Base-by-base conservation (phyloP, 2,888 invertebrate genomes). In the Shargacucullia verbasci region DNA sequence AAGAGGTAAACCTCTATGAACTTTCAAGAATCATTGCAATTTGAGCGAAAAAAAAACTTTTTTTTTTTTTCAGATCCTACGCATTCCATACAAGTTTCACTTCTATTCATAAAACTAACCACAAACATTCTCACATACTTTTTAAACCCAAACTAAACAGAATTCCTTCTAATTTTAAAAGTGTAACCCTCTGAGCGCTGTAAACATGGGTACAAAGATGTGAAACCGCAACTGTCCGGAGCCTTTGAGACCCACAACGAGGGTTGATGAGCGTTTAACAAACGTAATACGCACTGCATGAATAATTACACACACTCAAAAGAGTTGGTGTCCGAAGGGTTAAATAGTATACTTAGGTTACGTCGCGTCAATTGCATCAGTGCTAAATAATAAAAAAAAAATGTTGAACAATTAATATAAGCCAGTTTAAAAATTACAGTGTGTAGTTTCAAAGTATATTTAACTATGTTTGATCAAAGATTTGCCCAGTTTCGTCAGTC, bases 191-290 rank as follows among this genome's bases (percentile, higher is more conserved):
- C 52, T 41, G 10, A 9, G 34, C n/a, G 29, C 40, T 53, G 39
- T 38, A 70, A 66, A 63, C 65, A 65, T 12, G 33, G 12, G 59
- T 38, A 76, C 75, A 78, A 75, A 77, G 77, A 76, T 73, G 76
- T 67, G 70, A 73, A 71, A 70, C 80, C 79, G 27, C 79, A 79
- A 63, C 77, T 75, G 80, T 66, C 73, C 59, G 61, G 53, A 60
- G 44, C 77, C 75, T 78, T 79, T 78, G 78, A 70, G 66, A 57
- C 57, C 64, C 49, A 25, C 50, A 60, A 59, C 59, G 59, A 61
- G 69, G 78, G 67, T 74, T 69, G 60, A 64, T 61, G 66, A 64
- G 66, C 66, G 40, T 68, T 68, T 53, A 71, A 66, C 66, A 62
- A 57, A 71, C 65, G 67, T 60, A 61, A 75, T 62, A 59, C 62